Evolutionary conservation across 1,140 invertebrate species (phyloP), one percentile per base, ranked within the genome.

Genomic region (Camponotus pennsylvanicus): DNA sequence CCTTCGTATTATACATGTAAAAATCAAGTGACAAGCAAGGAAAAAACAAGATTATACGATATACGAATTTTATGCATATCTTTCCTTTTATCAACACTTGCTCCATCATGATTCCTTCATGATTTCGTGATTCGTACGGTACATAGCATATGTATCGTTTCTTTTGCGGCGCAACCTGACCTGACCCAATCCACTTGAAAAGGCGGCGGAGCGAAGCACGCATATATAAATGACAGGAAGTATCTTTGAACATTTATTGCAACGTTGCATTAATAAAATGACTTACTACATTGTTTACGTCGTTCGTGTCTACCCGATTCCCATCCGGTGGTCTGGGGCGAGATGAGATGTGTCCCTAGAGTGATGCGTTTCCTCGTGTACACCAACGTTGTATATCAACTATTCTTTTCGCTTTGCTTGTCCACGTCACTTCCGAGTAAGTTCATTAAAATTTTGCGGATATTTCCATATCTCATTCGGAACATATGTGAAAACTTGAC

Each of bases 221-320:
- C 55, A 73, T 52, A 83, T 27, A 83, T 27, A 61, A 61, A 83
- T 37, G 32, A 27, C 32, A 49, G 69, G 45, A 75, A 45, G 67
- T 61, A 45, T 57, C 67, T 83, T 61, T 55, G 69, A 75, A 83
- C 40, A 83, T 83, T 75, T 75, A 83, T 61, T 21, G 69, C 79
- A 18, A 11, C 67, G 4, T 27, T 75, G 67, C 69, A 75, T 83
- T 83, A 83, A 45, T 83, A 83, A 73, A 45, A 15, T 61, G 49
- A 80, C 79, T 11, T 21, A 6, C 7, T 73, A 73, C 55, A 63
- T 61, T 83, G 69, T 83, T 83, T 63, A 83, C 15, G 37, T 83
- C 27, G 45, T 37, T 27, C 55, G 55, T 45, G 27, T 71, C 55
- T 40, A 21, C 8, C 21, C 21, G 18, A 52, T 0, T 27, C 27